Conservation (phyloP, 2,113 vertebrate species). For the Corvus hawaiiensis region DNA sequence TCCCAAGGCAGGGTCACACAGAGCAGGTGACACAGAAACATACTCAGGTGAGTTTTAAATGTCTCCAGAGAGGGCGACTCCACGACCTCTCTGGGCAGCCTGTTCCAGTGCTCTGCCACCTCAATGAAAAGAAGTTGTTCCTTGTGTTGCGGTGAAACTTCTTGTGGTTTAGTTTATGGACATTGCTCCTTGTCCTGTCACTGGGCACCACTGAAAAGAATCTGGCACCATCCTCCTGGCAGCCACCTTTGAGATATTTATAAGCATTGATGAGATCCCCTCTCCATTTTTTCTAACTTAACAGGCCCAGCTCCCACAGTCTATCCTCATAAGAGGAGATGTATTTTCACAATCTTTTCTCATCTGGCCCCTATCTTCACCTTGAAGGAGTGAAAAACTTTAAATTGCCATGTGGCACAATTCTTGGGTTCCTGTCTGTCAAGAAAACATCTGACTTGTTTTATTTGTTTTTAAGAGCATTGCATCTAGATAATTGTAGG, state of each 20-base stretch:
- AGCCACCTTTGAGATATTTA: background rate
- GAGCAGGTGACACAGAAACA: background rate
- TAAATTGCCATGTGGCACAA: background rate
- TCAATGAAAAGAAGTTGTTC: background rate
- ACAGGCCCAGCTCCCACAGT: background rate
- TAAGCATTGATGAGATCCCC: background rate
- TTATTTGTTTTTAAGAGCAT: background rate
- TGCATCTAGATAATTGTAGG: background rate
- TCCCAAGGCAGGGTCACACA: background rate
- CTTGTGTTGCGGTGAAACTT: background rate
- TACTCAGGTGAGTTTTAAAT: background rate
- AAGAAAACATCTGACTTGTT: background rate
- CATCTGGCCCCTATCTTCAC: background rate
- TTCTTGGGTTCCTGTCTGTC: background rate
- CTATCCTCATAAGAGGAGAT: background rate
- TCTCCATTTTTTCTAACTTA: background rate
- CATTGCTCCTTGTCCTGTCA: background rate
- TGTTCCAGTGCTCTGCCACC: background rate
- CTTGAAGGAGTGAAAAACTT: background rate
- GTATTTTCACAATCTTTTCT: background rate
- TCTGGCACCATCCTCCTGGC: background rate
- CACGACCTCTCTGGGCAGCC: accelerated
- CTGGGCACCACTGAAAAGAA: background rate
- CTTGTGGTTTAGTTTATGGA: background rate
- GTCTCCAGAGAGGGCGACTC: background rate